Evolutionary conservation across 92 coral and sea anemone genomes (phyloP).

Genomic region (Epizoanthus fatuus): DNA sequence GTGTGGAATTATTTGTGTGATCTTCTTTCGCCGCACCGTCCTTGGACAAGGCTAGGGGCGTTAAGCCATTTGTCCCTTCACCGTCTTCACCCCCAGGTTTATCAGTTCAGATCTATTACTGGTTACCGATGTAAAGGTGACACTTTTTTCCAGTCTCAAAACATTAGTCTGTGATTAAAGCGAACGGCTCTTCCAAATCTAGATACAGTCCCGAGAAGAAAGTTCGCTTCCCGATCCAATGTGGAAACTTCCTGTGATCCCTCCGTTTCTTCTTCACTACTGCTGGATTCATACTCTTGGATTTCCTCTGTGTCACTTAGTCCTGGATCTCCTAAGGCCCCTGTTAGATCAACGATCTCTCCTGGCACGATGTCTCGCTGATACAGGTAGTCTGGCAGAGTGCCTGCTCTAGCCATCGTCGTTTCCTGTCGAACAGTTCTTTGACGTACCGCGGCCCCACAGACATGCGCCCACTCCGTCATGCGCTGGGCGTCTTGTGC

Average conservation of each 20-base stretch:
- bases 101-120: too few relatives aligned
- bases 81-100: too few relatives aligned
- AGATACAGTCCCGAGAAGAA: neutral
- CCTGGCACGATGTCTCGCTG: conserved; percentile 32
- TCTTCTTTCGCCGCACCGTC: too few relatives aligned
- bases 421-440: conserved; percentile 46
- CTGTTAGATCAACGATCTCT: conserved; percentile 33
- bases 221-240: neutral
- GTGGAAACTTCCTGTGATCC: too few relatives aligned
- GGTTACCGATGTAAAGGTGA: neutral
- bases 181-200: neutral
- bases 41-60: too few relatives aligned
- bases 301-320: too few relatives aligned
- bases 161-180: neutral
- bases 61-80: too few relatives aligned
- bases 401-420: conserved; percentile 50
- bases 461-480: conserved; percentile 62
- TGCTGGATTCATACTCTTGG: too few relatives aligned
- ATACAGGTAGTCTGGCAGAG: neutral
- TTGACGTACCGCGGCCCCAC: conserved; percentile 53
- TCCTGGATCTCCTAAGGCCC: neutral
- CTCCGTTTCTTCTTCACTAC: too few relatives aligned
- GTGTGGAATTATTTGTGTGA: too few relatives aligned
- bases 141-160: neutral
- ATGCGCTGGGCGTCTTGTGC: conserved; percentile 54